These are phyloP conservation scores for Listronotus oregonensis DNA, from an alignment of 1,140 invertebrate species.

Conservation along the genomic window DNA sequence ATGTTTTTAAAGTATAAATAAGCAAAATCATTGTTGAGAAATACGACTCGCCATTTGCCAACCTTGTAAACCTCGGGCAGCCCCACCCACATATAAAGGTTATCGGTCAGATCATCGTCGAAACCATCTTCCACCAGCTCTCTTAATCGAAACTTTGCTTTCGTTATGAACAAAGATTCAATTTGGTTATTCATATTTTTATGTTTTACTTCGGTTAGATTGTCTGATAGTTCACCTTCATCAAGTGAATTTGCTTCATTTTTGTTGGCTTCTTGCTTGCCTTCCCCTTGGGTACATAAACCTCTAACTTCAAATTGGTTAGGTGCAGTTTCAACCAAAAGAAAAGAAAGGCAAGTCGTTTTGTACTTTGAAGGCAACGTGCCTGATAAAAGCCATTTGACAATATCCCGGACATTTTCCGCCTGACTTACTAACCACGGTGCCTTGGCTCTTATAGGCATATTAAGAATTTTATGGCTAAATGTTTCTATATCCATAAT, in stretches of 20 bases:
- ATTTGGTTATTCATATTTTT: slow-evolving; percentile 36
- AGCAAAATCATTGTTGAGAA: slow-evolving; percentile 45
- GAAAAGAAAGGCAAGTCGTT: slow-evolving; percentile 31
- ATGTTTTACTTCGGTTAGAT: slow-evolving; percentile 25
- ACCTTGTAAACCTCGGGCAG: slow-evolving; percentile 37
- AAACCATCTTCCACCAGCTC: slow-evolving; percentile 24
- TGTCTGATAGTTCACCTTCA: slow-evolving; percentile 4
- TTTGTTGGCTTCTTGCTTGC: not conserved
- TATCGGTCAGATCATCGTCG: slow-evolving; percentile 16
- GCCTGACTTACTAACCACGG: slow-evolving; percentile 13
- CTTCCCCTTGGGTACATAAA: slow-evolving; percentile 38
- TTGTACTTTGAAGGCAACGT: slow-evolving; percentile 33
- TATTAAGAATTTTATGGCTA: slow-evolving; percentile 7
- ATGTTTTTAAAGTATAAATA: slow-evolving; percentile 40
- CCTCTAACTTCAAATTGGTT: slow-evolving; percentile 43
- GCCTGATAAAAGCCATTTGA: slow-evolving; percentile 41
- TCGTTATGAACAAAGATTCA: slow-evolving; percentile 30
- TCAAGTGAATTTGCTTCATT: not conserved
- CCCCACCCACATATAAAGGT: slow-evolving; percentile 36
- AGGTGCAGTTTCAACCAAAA: slow-evolving; percentile 38
- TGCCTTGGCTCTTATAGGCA: slow-evolving; percentile 7
- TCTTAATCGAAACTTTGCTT: slow-evolving; percentile 25
- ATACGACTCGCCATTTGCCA: slow-evolving; percentile 45
- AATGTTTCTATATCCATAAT: slow-evolving; percentile 13
- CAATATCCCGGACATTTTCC: slow-evolving; percentile 27